Base-by-base conservation (phyloP, 2,113 vertebrate genomes). In the Pachycephala philippinensis region DNA sequence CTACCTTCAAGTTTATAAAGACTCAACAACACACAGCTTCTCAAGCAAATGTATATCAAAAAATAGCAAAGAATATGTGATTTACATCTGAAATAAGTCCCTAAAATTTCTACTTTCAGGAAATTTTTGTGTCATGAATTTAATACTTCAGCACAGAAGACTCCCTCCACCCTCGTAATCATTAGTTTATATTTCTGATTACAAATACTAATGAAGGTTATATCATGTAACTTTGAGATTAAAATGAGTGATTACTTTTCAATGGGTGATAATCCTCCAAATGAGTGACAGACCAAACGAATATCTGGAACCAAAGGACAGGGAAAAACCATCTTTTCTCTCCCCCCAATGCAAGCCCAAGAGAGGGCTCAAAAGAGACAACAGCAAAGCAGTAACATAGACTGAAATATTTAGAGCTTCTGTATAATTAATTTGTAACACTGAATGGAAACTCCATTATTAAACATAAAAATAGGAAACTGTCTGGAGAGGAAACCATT, bases 401-500 rank as follows among this genome's bases (percentile, higher is more conserved):
- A 33, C 16, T 50, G 7, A 95, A 93, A 79, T 83, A 93, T 71
- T 88, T 75, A 76, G 18, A 79, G 11, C 30, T 83, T 66, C 68
- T 92, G 16, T 79, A 31, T 86, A 83, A 76, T 83, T 83, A 56
- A 68, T 39, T 71, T 47, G 13, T 28, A 69, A 69, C 19, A 44
- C 40, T 42, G 33, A 60, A 35, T 83, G 40, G 26, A 83, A 92
- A 64, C 5, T 78, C 56, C 61, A 60, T 91, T 72, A 68, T 78
- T 79, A 90, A 87, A 68, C 3, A 33, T 31, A 35, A 75, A 93
- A 89, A 66, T 14, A 4, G 5, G 9, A 39, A 90, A 72, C 19
- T 3, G 3, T 35, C 49, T 79, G 31, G 12, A 87, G 52, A 85
- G 17, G 33, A 84, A 81, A 26, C 23, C 5, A 3, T 66, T 92